A percentile compares a stretch with the other conserved stretches of the same genome.
Evolutionary conservation across 2,888 invertebrate species (phyloP).

Genomic region (Taenaris catops): DNA sequence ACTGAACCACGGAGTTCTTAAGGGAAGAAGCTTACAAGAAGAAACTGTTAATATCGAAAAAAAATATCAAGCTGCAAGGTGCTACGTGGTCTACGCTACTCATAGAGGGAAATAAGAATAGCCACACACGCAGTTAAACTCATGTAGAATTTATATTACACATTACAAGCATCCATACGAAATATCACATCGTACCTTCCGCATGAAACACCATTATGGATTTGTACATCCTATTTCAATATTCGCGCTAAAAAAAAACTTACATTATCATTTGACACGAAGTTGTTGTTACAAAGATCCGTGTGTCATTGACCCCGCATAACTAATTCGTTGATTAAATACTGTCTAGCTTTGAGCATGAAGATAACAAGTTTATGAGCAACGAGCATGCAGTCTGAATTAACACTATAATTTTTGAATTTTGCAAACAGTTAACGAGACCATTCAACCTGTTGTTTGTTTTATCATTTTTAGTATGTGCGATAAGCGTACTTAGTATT

Average conservation of each 20-base stretch:
- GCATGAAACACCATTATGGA: slow-evolving; percentile 8
- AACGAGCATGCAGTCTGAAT: slow-evolving; percentile 13
- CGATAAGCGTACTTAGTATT: no score
- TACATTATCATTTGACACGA: slow-evolving; percentile 15
- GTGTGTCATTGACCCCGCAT: slow-evolving; percentile 26
- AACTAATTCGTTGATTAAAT: slow-evolving; percentile 26
- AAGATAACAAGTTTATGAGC: slow-evolving; percentile 9
- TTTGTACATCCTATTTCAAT: slow-evolving; percentile 4
- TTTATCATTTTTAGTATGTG: no score
- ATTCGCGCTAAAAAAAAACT: slow-evolving; percentile 11
- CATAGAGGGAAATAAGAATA: no score
- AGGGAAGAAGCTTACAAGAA: no score
- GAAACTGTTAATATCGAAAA: no score
- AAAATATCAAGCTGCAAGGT: no score
- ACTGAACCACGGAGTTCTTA: no score
- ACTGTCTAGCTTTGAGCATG: slow-evolving; percentile 26
- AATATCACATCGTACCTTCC: slow-evolving; percentile 10
- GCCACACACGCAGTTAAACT: no score
- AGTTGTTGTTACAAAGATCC: slow-evolving; percentile 18
- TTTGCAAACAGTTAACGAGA: slow-evolving; percentile 1
- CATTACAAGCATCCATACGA: slow-evolving; percentile 12
- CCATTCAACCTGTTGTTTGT: slow-evolving; percentile 2
- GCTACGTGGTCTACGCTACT: no score
- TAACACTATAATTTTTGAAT: slow-evolving; percentile 5
- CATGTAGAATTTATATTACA: slow-evolving; percentile 17